Evolutionary conservation across 1,140 invertebrate genomes (phyloP).

Genomic region (Popillia japonica): DNA sequence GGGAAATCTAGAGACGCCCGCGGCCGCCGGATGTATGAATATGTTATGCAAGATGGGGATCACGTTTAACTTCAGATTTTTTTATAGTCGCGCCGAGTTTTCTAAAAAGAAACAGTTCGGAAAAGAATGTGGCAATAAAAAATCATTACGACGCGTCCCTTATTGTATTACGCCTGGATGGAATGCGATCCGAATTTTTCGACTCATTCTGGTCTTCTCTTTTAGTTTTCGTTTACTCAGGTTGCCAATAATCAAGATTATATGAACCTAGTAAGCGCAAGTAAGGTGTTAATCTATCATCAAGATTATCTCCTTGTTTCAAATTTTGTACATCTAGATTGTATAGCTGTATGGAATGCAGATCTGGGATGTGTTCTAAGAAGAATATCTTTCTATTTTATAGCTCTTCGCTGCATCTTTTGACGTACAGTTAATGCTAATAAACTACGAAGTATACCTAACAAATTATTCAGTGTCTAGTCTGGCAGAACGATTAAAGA

Average conservation of each 20-base stretch:
- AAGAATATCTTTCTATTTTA: too few species aligned
- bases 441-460: too few species aligned
- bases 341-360: too few species aligned
- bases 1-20: conserved; percentile 48
- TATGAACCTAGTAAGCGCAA: neutral
- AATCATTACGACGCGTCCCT: conserved; percentile 42
- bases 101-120: conserved; percentile 41
- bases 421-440: too few species aligned
- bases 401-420: too few species aligned
- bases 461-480: too few species aligned
- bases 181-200: conserved; percentile 36
- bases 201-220: conserved; percentile 2
- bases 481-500: too few species aligned
- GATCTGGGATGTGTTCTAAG: too few species aligned
- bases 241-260: neutral
- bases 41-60: conserved; percentile 46
- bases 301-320: too few species aligned
- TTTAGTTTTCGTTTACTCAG: conserved; percentile 2
- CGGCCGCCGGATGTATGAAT: conserved; percentile 46
- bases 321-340: too few species aligned
- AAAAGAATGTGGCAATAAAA: conserved; percentile 42
- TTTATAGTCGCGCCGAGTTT: conserved; percentile 43
- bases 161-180: conserved; percentile 30
- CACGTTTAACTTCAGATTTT: conserved; percentile 47
- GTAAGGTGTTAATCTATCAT: neutral